Evolutionary conservation across 2,797 vertebrate species (phyloP).

Genomic region (Leptodactylus fallax): DNA sequence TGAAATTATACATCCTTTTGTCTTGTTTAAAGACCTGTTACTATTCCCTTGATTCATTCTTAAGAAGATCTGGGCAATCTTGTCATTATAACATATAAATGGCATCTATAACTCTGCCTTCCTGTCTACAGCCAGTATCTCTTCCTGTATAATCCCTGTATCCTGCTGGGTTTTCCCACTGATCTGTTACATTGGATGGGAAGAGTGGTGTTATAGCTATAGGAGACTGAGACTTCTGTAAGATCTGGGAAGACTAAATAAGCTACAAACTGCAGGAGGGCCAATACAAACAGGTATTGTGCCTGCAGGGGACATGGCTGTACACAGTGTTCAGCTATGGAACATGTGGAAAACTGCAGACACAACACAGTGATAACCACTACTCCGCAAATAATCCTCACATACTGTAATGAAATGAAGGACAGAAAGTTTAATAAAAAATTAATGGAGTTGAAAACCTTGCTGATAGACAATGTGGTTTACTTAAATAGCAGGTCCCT

Average conservation of each 20-base stretch:
- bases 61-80: neutral
- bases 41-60: neutral
- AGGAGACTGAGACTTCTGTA: neutral
- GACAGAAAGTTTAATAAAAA: no score
- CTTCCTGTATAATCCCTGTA: constrained; percentile 3
- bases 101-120: constrained; percentile 8
- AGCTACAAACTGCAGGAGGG: neutral
- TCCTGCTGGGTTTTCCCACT: constrained; percentile 49
- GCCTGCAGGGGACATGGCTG: neutral
- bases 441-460: no score
- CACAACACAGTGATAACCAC: neutral
- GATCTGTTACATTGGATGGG: constrained; percentile 33
- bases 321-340: neutral
- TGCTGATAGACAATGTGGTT: no score
- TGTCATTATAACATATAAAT: constrained; percentile 27
- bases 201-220: constrained; percentile 21
- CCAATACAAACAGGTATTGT: neutral
- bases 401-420: no score
- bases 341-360: neutral
- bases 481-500: no score
- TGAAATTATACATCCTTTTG: no score
- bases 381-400: neutral
- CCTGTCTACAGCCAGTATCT: constrained; percentile 19
- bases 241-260: constrained; percentile 5
- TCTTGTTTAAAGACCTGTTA: no score